Evolutionary conservation across 2,113 vertebrate species (phyloP).

Genomic region (Nyctibius bracteatus): DNA sequence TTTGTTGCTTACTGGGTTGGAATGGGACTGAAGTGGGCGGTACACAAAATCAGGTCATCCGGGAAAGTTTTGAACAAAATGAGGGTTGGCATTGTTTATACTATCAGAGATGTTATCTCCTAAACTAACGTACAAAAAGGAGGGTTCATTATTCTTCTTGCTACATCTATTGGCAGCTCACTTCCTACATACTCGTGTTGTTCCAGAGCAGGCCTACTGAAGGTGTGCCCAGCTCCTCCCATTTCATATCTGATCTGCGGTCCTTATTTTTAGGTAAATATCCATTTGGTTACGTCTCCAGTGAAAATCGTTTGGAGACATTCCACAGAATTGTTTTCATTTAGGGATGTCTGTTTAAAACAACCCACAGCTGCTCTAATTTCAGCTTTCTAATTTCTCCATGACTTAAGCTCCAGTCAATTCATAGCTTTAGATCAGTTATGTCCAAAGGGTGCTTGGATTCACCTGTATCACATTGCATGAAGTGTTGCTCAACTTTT

Average conservation of each 20-base stretch:
- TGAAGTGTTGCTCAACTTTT: neutral
- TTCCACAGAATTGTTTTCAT: neutral
- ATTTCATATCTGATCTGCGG: neutral
- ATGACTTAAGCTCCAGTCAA: fast-evolving
- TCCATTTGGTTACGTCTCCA: neutral
- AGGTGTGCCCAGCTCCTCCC: neutral
- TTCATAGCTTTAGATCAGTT: neutral
- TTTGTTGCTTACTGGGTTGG: neutral
- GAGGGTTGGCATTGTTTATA: neutral
- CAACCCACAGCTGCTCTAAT: neutral
- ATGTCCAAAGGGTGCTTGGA: neutral
- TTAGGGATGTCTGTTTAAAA: neutral
- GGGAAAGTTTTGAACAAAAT: neutral
- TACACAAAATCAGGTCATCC: neutral
- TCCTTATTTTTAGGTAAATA: neutral
- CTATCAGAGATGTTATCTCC: neutral
- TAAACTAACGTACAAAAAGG: neutral
- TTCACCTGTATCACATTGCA: neutral
- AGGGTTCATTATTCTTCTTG: neutral
- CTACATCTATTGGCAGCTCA: neutral
- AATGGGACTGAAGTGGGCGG: neutral
- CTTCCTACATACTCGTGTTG: neutral
- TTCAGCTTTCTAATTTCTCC: neutral
- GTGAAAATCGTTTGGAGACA: neutral
- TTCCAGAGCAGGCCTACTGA: neutral